These are phyloP conservation scores for Eleginops maclovinus DNA, from an alignment of 2,113 vertebrate genomes.

Conservation along the genomic window DNA sequence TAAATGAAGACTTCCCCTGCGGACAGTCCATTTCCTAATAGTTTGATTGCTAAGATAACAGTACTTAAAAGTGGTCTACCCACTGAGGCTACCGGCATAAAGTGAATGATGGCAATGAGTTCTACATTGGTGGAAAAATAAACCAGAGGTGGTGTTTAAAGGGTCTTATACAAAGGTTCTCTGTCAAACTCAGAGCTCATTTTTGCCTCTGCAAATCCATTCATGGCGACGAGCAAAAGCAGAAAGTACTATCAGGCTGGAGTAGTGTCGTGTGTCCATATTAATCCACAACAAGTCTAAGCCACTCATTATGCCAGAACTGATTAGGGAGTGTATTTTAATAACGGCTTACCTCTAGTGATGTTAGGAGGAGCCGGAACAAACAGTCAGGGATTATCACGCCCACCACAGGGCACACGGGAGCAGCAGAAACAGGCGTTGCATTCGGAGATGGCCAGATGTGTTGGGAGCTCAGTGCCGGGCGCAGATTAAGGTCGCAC, in stretches of 20 bases:
- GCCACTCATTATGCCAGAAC: slow-evolving; percentile 30
- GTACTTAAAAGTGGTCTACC: not conserved
- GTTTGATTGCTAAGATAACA: not conserved
- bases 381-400: slow-evolving; percentile 51
- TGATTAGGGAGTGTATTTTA: slow-evolving; percentile 57
- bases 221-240: not conserved
- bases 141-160: not conserved
- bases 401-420: slow-evolving; percentile 15
- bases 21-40: not conserved
- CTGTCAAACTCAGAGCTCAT: not conserved
- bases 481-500: slow-evolving; percentile 74
- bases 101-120: slow-evolving; percentile 1
- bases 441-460: slow-evolving; percentile 67
- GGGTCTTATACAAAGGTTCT: not conserved
- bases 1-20: slow-evolving; percentile 4
- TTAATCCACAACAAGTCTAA: slow-evolving; percentile 47
- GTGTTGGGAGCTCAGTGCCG: slow-evolving; percentile 56
- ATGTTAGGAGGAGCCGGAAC: slow-evolving; percentile 33
- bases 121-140: slow-evolving; percentile 12
- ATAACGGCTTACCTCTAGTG: slow-evolving; percentile 47
- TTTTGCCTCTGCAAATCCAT: no score
- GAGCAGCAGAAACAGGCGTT: slow-evolving; percentile 19
- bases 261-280: slow-evolving; percentile 17
- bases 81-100: not conserved
- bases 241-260: slow-evolving; percentile 22